A percentile compares a stretch with the other conserved stretches of the same genome.
Conservation (phyloP, 1,140 invertebrate species). For the Bactericera cockerelli region DNA sequence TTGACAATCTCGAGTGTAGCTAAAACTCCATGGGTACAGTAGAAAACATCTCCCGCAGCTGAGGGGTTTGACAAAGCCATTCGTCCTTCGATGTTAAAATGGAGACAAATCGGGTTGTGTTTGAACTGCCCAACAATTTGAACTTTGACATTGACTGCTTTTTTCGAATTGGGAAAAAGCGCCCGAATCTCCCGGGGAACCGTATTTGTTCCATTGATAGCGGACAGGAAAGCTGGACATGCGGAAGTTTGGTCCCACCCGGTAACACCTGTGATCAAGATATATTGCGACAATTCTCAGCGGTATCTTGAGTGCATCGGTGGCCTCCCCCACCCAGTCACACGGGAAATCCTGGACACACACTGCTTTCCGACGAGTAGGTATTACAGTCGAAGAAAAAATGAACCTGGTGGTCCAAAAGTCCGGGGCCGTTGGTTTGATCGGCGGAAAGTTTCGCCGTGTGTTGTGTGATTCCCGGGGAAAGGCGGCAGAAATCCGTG, state of each 20-base stretch:
- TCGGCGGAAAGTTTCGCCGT: slow-evolving; percentile 85
- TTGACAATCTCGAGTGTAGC: slow-evolving; percentile 75
- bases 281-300: slow-evolving; percentile 87
- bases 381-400: slow-evolving; percentile 95
- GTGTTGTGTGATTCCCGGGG: slow-evolving; percentile 87
- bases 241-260: slow-evolving; percentile 71
- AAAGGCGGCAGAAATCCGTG: slow-evolving; percentile 77
- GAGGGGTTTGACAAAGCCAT: slow-evolving; percentile 82
- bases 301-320: slow-evolving; percentile 86
- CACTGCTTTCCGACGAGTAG: slow-evolving; percentile 83
- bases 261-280: slow-evolving; percentile 78
- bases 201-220: slow-evolving; percentile 73
- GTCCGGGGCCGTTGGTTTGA: slow-evolving; percentile 76
- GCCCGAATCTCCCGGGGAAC: slow-evolving; percentile 78
- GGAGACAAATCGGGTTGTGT: slow-evolving; percentile 83
- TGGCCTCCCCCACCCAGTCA: slow-evolving; percentile 95
- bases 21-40: slow-evolving; percentile 83
- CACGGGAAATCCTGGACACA: slow-evolving; percentile 87
- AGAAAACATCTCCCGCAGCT: slow-evolving; percentile 78
- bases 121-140: slow-evolving; percentile 89
- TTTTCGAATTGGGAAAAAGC: slow-evolving; percentile 77
- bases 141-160: slow-evolving; percentile 79
- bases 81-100: slow-evolving; percentile 91
- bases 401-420: slow-evolving; percentile 94
- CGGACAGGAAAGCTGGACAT: slow-evolving; percentile 85